Evolutionary conservation across 2,797 vertebrate genomes (phyloP), one percentile per base, ranked within the genome.

Genomic region (Cuniculus paca): DNA sequence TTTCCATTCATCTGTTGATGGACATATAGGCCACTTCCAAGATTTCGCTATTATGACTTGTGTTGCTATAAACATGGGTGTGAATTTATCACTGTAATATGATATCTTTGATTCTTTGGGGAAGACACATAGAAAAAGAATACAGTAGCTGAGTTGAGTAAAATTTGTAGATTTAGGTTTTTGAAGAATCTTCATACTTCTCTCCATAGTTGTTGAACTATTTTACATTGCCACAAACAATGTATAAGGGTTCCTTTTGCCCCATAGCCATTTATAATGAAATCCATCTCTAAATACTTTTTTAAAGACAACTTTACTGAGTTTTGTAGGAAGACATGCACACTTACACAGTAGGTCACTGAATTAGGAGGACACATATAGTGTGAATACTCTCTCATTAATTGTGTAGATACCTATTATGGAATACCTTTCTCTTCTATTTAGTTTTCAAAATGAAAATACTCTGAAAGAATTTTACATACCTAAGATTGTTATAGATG

Each of bases 381-480:
- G 2, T 63, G 2, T 39, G 63, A 70, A 19, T 68, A 56, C 50
- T 61, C 52, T 92, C 78, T 54, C 2, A 58, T 85, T 50, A 80
- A 81, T 75, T n/a, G 11, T 65, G 65, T 24, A 52, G 2, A 11
- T 93, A 22, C 52, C 26, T 63, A 63, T 34, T 50, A 34, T 56
- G 2, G 16, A 36, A 65, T 74, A 85, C 2, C 8, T 70, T 81
- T 93, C 16, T 80, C 26, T 92, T 94, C 61, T 79, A 50, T 52
- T 68, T 50, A 70, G 45, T 85, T 97, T 39, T 63, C 26, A 91
- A 86, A 31, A 70, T 74, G n/a, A 90, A 75, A 42, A 3, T n/a
- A 50, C 11, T 77, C 45, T 82, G 42, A 65, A 94, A 68, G 5
- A 95, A 63, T 87, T 90, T 56, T 84, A 80, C 36, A 58, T 42